A percentile compares a stretch with the other conserved stretches of the same genome.
Conservation (phyloP, 2,888 invertebrate species). For the Venusia cambrica region DNA sequence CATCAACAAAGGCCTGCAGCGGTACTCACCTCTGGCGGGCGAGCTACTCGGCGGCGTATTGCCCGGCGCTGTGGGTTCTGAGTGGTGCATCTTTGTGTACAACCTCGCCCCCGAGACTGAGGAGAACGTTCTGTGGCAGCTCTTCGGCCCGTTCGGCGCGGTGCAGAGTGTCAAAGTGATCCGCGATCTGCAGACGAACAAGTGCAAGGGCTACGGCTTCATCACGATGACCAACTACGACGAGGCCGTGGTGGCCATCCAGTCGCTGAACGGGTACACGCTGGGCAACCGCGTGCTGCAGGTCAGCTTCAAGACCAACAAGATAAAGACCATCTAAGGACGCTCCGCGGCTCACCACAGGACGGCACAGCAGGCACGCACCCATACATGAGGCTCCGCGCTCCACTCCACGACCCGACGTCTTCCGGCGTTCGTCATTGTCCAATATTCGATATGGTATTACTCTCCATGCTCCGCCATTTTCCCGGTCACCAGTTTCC, state of each 20-base stretch:
- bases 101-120: slow-evolving; percentile 97
- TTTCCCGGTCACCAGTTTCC: slow-evolving; percentile 19
- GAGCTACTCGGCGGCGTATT: slow-evolving; percentile 90
- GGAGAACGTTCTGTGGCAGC: slow-evolving; percentile 97
- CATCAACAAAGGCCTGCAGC: slow-evolving; percentile 86
- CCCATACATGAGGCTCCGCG: slow-evolving; percentile 62
- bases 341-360: slow-evolving; percentile 71
- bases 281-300: slow-evolving; percentile 94
- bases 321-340: slow-evolving; percentile 86
- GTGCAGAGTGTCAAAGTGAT: slow-evolving; percentile 96
- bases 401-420: slow-evolving; percentile 32
- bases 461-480: slow-evolving; percentile 57
- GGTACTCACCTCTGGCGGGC: slow-evolving; percentile 94
- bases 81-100: slow-evolving; percentile 97
- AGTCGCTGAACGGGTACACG: slow-evolving; percentile 95
- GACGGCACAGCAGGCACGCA: slow-evolving; percentile 79
- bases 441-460: slow-evolving; percentile 48
- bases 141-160: slow-evolving; percentile 97
- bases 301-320: slow-evolving; percentile 95
- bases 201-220: slow-evolving; percentile 97
- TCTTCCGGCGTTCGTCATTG: slow-evolving; percentile 48
- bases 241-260: slow-evolving; percentile 95
- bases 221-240: slow-evolving; percentile 98
- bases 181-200: slow-evolving; percentile 94
- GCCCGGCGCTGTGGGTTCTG: slow-evolving; percentile 87